Evolutionary conservation across 2,113 vertebrate species (phyloP).

Genomic region (Riparia riparia): DNA sequence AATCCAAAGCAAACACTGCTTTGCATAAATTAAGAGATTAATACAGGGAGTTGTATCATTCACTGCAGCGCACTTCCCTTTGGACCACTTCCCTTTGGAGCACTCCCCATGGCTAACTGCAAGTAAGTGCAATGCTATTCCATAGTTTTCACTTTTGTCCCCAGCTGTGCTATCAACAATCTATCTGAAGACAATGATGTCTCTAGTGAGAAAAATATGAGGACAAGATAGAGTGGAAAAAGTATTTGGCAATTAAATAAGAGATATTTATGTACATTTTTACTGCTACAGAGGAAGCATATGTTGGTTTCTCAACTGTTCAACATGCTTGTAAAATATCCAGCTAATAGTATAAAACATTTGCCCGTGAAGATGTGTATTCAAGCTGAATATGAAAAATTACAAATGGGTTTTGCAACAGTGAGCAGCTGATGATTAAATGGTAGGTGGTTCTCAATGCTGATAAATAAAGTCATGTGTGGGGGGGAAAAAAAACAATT

Average conservation of each 20-base stretch:
- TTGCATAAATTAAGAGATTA: conserved; percentile 63
- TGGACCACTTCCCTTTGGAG: conserved; percentile 2
- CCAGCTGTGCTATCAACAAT: neutral
- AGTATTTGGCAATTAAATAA: neutral
- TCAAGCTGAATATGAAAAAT: neutral
- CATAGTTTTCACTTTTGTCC: neutral
- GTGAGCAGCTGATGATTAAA: neutral
- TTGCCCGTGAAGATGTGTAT: neutral
- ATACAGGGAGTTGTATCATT: neutral
- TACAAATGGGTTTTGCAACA: neutral
- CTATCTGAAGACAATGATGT: neutral
- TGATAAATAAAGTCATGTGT: neutral
- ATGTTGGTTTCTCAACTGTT: neutral
- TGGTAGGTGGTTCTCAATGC: neutral
- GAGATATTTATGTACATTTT: neutral
- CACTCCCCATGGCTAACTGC: neutral
- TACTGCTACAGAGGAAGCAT: neutral
- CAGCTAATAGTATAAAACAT: neutral
- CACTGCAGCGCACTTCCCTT: neutral
- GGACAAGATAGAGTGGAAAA: neutral
- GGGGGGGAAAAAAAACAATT: neutral
- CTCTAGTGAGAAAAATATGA: neutral
- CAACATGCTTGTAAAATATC: neutral
- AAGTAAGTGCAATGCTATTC: neutral
- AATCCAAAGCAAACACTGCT: conserved; percentile 25